phyloP scores from a whole-genome alignment of 2,797 vertebrate genomes.

The Cygnus olor region DNA sequence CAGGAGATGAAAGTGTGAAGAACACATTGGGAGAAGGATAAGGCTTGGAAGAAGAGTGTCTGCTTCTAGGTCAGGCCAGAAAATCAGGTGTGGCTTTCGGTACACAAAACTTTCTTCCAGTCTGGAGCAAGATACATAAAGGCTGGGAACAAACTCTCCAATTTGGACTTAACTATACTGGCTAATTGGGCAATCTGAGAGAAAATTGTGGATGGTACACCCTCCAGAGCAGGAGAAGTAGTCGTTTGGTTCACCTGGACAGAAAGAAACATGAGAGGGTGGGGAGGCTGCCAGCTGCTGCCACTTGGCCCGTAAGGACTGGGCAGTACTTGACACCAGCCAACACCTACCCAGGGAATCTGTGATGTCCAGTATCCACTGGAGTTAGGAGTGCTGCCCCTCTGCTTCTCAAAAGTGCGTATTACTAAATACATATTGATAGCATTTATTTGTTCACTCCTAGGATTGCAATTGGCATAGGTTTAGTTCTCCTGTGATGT shows the following conservation, averaged over 20 bases:
- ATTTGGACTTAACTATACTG: fast-evolving
- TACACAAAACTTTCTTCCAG: not conserved
- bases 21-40: not conserved
- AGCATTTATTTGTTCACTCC: not conserved
- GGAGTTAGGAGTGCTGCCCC: fast-evolving
- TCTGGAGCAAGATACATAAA: not conserved
- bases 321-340: not conserved
- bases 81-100: not conserved
- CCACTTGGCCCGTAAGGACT: not conserved
- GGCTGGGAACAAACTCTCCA: not conserved
- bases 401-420: not conserved
- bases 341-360: not conserved
- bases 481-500: not conserved
- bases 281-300: not conserved
- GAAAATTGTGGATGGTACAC: not conserved
- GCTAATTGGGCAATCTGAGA: not conserved
- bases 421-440: not conserved
- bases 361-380: not conserved
- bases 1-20: not conserved
- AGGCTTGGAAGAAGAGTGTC: not conserved
- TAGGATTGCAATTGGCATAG: not conserved
- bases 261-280: not conserved
- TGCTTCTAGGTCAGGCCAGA: not conserved
- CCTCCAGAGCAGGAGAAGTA: not conserved
- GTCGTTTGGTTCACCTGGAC: not conserved